phyloP scores from a whole-genome alignment of 1,140 invertebrate genomes.

The Oncopodura yosiiana region DNA sequence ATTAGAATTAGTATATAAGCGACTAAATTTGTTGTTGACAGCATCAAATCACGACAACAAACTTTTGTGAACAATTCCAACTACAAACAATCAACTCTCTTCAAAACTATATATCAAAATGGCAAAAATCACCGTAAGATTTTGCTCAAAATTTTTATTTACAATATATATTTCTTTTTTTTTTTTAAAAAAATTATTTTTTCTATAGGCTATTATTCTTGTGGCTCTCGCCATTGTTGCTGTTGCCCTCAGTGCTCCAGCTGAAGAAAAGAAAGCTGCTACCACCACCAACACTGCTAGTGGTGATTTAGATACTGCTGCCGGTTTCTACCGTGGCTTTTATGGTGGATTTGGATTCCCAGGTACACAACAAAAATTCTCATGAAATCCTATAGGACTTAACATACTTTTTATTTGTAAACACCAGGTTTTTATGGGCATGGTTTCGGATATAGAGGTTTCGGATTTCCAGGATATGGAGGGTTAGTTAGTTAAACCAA shows the following conservation, averaged over 20 bases:
- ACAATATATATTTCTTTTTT: neutral
- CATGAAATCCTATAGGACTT: too few relatives aligned
- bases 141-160: neutral
- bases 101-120: neutral
- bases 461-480: neutral
- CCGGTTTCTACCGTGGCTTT: neutral
- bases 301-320: neutral
- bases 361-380: too few relatives aligned
- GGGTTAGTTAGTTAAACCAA: too few relatives aligned
- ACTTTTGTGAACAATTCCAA: too few relatives aligned
- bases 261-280: slow-evolving; percentile 10
- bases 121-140: slow-evolving; percentile 9
- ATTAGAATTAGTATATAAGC: too few relatives aligned
- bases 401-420: too few relatives aligned
- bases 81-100: neutral
- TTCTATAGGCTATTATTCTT: neutral
- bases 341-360: neutral
- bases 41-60: too few relatives aligned
- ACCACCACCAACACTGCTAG: neutral
- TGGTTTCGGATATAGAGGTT: too few relatives aligned
- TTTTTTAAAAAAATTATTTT: neutral
- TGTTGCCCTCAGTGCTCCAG: neutral
- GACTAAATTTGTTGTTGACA: too few relatives aligned
- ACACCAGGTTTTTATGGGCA: too few relatives aligned
- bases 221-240: slow-evolving; percentile 7